These are phyloP conservation scores for Cochlearius cochlearius DNA, from an alignment of 2,113 vertebrate species.

Conservation along the genomic window DNA sequence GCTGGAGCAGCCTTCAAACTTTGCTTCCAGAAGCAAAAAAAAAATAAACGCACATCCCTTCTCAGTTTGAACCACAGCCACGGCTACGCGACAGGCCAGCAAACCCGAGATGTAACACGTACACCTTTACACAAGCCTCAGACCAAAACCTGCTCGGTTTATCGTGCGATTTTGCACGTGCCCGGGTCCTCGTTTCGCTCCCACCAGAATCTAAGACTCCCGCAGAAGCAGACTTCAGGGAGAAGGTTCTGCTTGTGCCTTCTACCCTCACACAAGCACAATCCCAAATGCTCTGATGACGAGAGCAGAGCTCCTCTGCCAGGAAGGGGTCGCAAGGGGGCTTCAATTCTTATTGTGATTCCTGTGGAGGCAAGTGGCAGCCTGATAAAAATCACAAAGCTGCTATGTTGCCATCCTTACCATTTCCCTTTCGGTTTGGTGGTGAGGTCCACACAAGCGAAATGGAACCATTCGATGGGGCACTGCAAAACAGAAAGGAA, in stretches of 20 bases:
- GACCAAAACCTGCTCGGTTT: background rate
- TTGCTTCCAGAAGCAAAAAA: background rate
- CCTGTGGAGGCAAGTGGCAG: background rate
- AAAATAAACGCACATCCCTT: background rate
- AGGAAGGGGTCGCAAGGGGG: background rate
- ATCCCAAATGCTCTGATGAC: background rate
- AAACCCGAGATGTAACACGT: background rate
- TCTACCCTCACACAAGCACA: background rate
- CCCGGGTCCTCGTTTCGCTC: background rate
- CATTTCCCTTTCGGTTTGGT: slow-evolving; percentile 99
- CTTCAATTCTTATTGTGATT: background rate
- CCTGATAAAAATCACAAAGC: background rate
- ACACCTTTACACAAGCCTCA: background rate
- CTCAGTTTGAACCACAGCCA: background rate
- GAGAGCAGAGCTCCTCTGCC: background rate
- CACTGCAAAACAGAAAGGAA: slow-evolving; percentile 77
- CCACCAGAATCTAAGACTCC: background rate
- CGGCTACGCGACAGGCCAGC: rapidly evolving
- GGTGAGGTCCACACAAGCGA: slow-evolving; percentile 95
- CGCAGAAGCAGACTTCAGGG: background rate
- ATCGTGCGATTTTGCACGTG: background rate
- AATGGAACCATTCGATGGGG: slow-evolving; percentile 99
- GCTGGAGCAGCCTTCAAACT: background rate
- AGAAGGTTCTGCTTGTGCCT: background rate
- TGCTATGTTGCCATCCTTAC: slow-evolving; percentile 69